These are phyloP conservation scores for Labeo rohita DNA, from an alignment of 2,113 vertebrate species.

Conservation along the genomic window DNA sequence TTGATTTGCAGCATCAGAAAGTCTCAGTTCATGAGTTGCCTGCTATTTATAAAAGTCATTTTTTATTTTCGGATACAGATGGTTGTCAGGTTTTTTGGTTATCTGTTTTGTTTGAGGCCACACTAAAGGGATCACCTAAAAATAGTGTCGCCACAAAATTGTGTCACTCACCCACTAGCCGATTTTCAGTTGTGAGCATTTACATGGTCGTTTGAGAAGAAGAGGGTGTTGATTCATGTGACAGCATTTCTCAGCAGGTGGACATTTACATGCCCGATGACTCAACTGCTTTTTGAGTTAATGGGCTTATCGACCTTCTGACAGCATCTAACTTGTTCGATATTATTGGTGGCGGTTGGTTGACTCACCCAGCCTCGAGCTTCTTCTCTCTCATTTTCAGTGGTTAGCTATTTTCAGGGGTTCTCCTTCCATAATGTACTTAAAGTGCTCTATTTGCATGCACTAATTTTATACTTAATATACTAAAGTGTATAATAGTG, in stretches of 20 bases:
- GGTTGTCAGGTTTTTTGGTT: background rate
- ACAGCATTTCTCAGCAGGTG: background rate
- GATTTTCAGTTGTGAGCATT: background rate
- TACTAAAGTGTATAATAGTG: too few species aligned
- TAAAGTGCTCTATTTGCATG: too few species aligned
- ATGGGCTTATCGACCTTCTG: background rate
- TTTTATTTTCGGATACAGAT: background rate
- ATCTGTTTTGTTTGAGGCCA: background rate
- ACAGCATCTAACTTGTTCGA: background rate
- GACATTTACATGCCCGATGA: background rate
- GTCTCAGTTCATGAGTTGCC: background rate
- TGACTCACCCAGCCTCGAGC: background rate
- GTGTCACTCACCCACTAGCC: background rate
- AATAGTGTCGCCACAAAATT: background rate
- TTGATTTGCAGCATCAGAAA: background rate
- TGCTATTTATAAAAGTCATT: background rate
- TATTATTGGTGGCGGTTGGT: background rate
- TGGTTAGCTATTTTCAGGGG: background rate
- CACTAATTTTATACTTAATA: too few species aligned
- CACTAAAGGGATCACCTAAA: slow-evolving; percentile 5
- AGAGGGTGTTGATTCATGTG: background rate
- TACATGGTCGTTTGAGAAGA: background rate
- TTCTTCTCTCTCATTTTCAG: background rate
- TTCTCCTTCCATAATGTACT: background rate
- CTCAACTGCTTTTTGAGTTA: slow-evolving; percentile 5